Conservation (phyloP, 2,888 invertebrate genomes). For the Eristalis intricaria region DNA sequence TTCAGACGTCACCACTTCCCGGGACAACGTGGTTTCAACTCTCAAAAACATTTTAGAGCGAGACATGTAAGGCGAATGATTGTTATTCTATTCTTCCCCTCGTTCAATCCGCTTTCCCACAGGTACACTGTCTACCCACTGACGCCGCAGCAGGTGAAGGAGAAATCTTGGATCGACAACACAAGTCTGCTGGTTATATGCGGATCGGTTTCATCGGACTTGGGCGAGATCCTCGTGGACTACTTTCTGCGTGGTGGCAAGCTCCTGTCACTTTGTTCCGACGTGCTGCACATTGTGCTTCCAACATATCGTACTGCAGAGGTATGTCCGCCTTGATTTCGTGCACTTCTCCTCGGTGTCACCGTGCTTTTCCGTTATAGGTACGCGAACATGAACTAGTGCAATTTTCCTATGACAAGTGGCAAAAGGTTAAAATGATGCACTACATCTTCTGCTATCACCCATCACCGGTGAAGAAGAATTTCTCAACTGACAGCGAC, state of each 20-base stretch:
- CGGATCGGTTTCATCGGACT: conserved; percentile 86
- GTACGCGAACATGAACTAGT: conserved; percentile 92
- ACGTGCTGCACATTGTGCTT: conserved; percentile 88
- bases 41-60: conserved; percentile 87
- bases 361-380: conserved; percentile 77
- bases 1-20: conserved; percentile 88
- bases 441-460: conserved; percentile 95
- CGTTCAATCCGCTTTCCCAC: not conserved
- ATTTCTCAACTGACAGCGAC: conserved; percentile 90
- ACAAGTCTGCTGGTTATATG: conserved; percentile 89
- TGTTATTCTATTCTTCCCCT: not conserved
- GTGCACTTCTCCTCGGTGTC: not conserved
- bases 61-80: conserved; percentile 84
- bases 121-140: conserved; percentile 86
- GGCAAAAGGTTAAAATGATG: conserved; percentile 92
- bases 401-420: conserved; percentile 91
- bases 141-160: conserved; percentile 79
- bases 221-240: conserved; percentile 86
- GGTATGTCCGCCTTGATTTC: conserved; percentile 80
- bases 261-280: conserved; percentile 90
- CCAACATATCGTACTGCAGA: conserved; percentile 93
- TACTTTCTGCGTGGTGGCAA: conserved; percentile 89
- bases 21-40: conserved; percentile 88
- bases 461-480: conserved; percentile 91
- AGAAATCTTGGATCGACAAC: conserved; percentile 83